Percentiles rank a stretch among this genome's conserved stretches.
Conservation (phyloP, 2,797 vertebrate species). For the Channa striata region DNA sequence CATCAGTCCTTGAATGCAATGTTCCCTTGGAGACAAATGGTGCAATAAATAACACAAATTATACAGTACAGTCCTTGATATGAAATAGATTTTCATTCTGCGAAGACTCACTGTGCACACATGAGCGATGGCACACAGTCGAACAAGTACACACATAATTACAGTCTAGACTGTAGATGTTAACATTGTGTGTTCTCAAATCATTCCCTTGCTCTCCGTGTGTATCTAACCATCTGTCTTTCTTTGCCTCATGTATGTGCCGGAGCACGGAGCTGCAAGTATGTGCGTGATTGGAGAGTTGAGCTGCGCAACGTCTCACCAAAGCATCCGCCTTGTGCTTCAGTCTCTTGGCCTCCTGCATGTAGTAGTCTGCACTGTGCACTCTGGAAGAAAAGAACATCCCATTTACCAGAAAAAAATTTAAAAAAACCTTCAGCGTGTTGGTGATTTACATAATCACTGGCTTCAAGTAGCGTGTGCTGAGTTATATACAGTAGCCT, state of each 20-base stretch:
- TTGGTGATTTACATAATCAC: constrained; percentile 61
- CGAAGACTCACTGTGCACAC: constrained; percentile 21
- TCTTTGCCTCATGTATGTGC: constrained; percentile 9
- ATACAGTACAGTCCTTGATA: constrained; percentile 50
- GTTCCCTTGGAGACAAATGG: constrained; percentile 66
- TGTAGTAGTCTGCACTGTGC: constrained; percentile 96
- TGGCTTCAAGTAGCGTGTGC: constrained; percentile 15
- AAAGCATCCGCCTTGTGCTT: constrained; percentile 98
- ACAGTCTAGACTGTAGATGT: constrained; percentile 28
- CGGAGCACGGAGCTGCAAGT: background rate
- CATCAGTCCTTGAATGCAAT: constrained; percentile 69
- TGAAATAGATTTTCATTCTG: constrained; percentile 55
- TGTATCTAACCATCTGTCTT: constrained; percentile 4
- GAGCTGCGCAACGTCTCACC: constrained; percentile 81
- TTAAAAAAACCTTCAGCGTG: constrained; percentile 12
- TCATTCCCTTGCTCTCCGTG: constrained; percentile 9
- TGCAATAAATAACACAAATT: constrained; percentile 76
- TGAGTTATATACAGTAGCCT: constrained; percentile 38
- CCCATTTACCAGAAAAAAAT: constrained; percentile 26
- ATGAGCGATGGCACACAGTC: constrained; percentile 3
- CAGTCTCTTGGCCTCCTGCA: constrained; percentile 97
- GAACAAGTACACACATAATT: constrained; percentile 22
- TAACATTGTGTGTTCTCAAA: constrained; percentile 40
- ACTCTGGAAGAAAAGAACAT: constrained; percentile 81
- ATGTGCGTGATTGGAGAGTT: constrained; percentile 21